These are phyloP conservation scores for Dromaius novaehollandiae DNA, from an alignment of 2,113 vertebrate genomes.

Conservation along the genomic window DNA sequence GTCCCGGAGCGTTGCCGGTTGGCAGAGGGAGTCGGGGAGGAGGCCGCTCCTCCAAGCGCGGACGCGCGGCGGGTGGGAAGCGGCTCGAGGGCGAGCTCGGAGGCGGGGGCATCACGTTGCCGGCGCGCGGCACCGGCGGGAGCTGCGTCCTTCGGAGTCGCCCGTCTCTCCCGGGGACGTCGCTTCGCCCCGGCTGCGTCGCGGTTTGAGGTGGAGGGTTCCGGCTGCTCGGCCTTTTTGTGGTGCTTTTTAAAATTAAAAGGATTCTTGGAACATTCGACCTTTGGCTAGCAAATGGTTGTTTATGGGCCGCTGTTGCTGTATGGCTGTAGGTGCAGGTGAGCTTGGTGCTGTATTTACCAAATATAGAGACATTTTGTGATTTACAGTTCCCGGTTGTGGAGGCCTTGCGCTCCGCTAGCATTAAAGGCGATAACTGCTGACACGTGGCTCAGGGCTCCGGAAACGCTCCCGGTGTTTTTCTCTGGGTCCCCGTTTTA, in stretches of 20 bases:
- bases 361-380: background rate
- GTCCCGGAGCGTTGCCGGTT: too few species aligned
- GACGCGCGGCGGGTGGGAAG: background rate
- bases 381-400: background rate
- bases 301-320: background rate
- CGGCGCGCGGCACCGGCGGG: background rate
- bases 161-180: background rate
- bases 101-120: fast-evolving
- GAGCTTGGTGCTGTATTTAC: background rate
- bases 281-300: background rate
- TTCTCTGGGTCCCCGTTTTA: background rate
- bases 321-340: fast-evolving
- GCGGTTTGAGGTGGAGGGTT: background rate
- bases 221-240: background rate
- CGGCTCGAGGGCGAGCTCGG: background rate
- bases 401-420: background rate
- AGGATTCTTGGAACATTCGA: background rate
- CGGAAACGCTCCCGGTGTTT: fast-evolving
- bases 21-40: background rate
- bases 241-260: background rate
- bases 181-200: background rate
- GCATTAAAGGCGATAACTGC: background rate
- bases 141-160: background rate
- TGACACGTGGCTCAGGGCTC: background rate
- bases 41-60: background rate